Base-by-base conservation (phyloP, 2,113 vertebrate species). In the Cyphomyrus discorhynchus region DNA sequence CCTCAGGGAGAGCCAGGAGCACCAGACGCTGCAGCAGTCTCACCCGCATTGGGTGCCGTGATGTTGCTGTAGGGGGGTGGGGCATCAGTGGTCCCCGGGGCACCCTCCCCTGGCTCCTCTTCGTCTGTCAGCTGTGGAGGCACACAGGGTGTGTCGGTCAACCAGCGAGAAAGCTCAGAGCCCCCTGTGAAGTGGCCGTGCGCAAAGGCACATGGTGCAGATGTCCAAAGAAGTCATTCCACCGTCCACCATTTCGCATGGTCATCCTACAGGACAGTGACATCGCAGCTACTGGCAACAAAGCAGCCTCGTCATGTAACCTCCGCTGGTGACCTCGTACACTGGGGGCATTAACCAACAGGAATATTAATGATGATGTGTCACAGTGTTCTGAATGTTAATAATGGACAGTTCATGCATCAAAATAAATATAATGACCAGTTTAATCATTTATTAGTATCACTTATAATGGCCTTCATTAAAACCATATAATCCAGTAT, bases 21-120 rank as follows among this genome's bases (percentile, higher is more conserved):
- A 5, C 31, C 15, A 2, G 47, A 27, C 17, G 3, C 31, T 3
- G 52, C 17, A 3, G 0, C 53, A 42, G 0, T 1, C 62, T 93
- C 93, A 99, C 98, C 98, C 95, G 97, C 94, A 66, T 89, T 96
- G 90, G 97, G 97, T 0, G 92, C 95, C 87, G 97, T 93, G 87
- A 98, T 93, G 94, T 97, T 98, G 96, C 97, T 99, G 94, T 99
- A 99, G 0, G 98, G 98, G 0, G 98, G 98, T 7, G 98, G 98
- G 45, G 97, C 96, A 0, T 98, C 98, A 0, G 88, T 94, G 13
- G 92, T 93, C 58, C 90, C 94, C 11, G 97, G 95, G 0, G 94
- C 92, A 0, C 92, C 94, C 91, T 96, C 97, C 0, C 96, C 96
- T 8, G 96, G 93, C 80, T 98, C 98, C 91, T 98, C 98, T 92